Conservation (phyloP, 2,113 vertebrate species). For the Ploceus nigricollis region DNA sequence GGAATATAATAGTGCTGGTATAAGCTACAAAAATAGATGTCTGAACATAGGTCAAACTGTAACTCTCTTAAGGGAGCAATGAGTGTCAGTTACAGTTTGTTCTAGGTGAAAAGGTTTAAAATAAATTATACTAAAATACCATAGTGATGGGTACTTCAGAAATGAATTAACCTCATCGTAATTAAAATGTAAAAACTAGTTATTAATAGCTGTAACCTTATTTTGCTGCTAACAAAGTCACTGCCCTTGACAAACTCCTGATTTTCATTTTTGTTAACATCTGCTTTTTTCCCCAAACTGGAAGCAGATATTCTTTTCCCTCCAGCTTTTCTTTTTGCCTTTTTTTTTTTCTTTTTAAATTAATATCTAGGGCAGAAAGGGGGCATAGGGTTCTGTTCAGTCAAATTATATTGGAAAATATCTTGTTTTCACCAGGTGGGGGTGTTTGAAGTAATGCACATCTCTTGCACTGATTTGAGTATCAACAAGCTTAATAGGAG, state of each 20-base stretch:
- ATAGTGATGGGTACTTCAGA: neutral
- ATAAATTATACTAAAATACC: neutral
- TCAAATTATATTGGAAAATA: neutral
- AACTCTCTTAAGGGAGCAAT: neutral
- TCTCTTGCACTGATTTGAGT: neutral
- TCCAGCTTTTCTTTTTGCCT: neutral
- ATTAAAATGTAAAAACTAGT: neutral
- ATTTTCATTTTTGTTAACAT: neutral
- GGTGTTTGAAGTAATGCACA: neutral
- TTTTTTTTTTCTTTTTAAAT: neutral
- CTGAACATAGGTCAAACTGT: neutral
- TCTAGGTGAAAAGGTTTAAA: neutral
- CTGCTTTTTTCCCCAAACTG: neutral
- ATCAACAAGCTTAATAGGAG: neutral
- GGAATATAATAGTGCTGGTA: neutral
- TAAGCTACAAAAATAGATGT: neutral
- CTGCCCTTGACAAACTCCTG: neutral
- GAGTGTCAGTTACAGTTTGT: neutral
- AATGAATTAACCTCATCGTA: neutral
- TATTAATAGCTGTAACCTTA: constrained; percentile 6
- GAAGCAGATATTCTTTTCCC: neutral
- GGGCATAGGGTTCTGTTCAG: neutral
- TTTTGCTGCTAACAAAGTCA: neutral
- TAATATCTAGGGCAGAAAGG: neutral
- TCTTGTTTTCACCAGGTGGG: neutral